Percentiles rank a stretch among this genome's conserved stretches.
Conservation (phyloP, 2,113 vertebrate genomes). For the Shinisaurus crocodilurus region DNA sequence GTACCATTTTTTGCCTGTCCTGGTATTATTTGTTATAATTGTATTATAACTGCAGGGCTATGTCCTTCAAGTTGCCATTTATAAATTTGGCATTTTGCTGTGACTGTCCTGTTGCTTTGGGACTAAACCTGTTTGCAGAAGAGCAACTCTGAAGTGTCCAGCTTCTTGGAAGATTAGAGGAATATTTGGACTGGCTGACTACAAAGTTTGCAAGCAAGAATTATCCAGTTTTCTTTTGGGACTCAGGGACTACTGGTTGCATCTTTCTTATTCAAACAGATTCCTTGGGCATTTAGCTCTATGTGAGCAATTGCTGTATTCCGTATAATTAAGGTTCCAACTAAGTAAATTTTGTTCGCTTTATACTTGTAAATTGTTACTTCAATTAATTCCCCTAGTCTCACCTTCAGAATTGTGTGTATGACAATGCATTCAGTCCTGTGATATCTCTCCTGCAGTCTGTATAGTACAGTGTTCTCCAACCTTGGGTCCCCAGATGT, state of each 20-base stretch:
- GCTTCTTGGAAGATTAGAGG: neutral
- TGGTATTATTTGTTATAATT: neutral
- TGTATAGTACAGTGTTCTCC: too few relatives aligned
- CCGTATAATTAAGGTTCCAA: too few relatives aligned
- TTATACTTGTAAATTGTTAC: too few relatives aligned
- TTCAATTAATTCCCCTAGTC: too few relatives aligned
- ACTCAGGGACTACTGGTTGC: neutral
- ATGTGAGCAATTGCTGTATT: neutral
- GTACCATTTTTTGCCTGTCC: neutral
- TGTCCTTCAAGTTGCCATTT: neutral
- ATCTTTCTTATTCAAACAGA: neutral
- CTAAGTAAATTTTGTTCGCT: too few relatives aligned
- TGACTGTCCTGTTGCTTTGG: neutral
- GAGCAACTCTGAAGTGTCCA: too few relatives aligned
- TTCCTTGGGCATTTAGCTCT: neutral
- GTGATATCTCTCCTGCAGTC: neutral
- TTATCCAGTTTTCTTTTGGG: neutral
- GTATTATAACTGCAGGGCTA: neutral
- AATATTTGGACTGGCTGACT: neutral
- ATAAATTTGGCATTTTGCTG: neutral
- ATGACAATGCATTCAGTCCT: neutral
- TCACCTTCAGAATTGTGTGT: too few relatives aligned
- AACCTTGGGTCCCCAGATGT: too few relatives aligned
- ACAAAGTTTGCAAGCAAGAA: neutral
- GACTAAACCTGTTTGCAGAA: too few relatives aligned